Percentiles rank a stretch among this genome's conserved stretches.
These are phyloP conservation scores for Semicossyphus pulcher DNA, from an alignment of 2,113 vertebrate species.

Conservation along the genomic window DNA sequence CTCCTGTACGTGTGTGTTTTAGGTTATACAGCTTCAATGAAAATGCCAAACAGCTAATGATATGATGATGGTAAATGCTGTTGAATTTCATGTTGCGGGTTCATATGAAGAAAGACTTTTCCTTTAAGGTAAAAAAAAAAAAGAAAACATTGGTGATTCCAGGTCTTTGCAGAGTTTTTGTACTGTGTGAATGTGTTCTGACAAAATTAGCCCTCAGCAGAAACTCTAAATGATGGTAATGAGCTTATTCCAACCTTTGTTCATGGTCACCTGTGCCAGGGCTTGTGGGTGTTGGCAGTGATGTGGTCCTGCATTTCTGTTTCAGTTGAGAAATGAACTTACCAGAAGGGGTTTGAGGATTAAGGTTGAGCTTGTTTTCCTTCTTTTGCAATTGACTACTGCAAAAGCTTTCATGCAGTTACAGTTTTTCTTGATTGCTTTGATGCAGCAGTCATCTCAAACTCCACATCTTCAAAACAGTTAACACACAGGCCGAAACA, in stretches of 20 bases:
- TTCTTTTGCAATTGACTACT: neutral
- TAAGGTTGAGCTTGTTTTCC: neutral
- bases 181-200: neutral
- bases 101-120: neutral
- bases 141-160: too few relatives aligned
- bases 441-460: too few relatives aligned
- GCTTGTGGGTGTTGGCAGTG: neutral
- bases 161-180: too few relatives aligned
- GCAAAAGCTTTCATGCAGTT: neutral
- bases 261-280: neutral
- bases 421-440: neutral
- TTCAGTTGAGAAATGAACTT: too few relatives aligned
- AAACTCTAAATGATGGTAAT: neutral
- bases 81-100: neutral
- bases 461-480: too few relatives aligned
- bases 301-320: neutral
- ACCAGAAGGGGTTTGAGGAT: neutral
- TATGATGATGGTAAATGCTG: neutral
- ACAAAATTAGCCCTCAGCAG: neutral
- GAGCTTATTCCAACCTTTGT: neutral
- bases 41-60: neutral
- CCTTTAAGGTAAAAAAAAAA: too few relatives aligned
- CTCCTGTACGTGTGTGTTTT: neutral
- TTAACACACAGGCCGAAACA: too few relatives aligned
- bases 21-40: neutral